phyloP scores from a whole-genome alignment of 2,797 vertebrate species.

The Aplochiton taeniatus region DNA sequence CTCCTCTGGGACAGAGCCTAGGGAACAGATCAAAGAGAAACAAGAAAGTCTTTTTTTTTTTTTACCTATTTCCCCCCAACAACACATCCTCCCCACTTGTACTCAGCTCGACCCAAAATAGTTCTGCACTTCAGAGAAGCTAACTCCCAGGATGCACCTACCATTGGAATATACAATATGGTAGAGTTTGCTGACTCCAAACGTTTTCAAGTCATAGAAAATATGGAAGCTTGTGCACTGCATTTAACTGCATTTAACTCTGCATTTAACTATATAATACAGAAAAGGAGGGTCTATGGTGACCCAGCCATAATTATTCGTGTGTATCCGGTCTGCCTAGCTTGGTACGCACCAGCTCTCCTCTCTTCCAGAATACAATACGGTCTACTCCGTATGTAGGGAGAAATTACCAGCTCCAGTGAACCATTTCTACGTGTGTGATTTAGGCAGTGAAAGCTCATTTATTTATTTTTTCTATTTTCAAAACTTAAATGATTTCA shows the following conservation, averaged over 20 bases:
- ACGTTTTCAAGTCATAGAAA: too few species aligned
- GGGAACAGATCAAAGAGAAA: neutral
- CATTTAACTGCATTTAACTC: neutral
- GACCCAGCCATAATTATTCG: constrained; percentile 34
- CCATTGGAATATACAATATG: neutral
- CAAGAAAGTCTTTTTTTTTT: constrained; percentile 10
- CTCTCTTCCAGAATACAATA: constrained; percentile 8
- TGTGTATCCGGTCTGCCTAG: constrained; percentile 20
- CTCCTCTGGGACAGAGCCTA: constrained; percentile 90
- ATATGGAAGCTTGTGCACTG: neutral
- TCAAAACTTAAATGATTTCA: constrained; percentile 32
- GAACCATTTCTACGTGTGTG: constrained; percentile 40
- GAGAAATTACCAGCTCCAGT: constrained; percentile 30
- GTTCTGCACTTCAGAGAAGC: neutral
- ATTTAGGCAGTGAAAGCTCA: constrained; percentile 37
- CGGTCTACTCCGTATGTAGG: constrained; percentile 2
- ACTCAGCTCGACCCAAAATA: neutral
- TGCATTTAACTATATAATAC: constrained; percentile 12
- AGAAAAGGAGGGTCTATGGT: constrained; percentile 16
- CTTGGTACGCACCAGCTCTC: constrained; percentile 30
- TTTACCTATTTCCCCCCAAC: neutral
- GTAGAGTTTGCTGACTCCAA: too few species aligned
- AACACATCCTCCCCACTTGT: neutral
- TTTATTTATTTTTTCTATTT: too few species aligned
- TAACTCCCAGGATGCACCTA: neutral